These are phyloP conservation scores for Lamprotornis superbus DNA, from an alignment of 2,113 vertebrate genomes.

Conservation along the genomic window DNA sequence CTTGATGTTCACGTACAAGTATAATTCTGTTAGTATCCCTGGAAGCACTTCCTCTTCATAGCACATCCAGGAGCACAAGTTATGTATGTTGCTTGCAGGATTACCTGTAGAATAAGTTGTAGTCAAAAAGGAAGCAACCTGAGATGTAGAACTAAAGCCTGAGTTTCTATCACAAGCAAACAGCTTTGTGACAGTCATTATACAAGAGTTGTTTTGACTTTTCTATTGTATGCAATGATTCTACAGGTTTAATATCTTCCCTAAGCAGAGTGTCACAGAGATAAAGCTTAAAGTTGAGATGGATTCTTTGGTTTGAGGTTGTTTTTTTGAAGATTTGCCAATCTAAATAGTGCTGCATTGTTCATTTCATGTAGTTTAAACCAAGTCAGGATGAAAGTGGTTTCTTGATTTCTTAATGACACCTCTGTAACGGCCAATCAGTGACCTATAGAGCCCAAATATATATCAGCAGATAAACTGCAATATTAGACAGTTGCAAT, in stretches of 20 bases:
- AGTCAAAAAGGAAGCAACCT: neutral
- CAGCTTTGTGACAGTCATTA: neutral
- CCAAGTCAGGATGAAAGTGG: neutral
- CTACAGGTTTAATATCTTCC: neutral
- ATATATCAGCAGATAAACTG: neutral
- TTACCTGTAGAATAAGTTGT: neutral
- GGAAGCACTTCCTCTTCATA: neutral
- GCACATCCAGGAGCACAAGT: neutral
- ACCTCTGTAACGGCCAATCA: neutral
- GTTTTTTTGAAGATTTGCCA: neutral
- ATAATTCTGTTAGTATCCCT: neutral
- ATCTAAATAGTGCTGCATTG: neutral
- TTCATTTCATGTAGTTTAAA: neutral
- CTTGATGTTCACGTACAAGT: rapidly evolving
- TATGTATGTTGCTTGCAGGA: neutral
- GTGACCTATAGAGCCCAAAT: neutral
- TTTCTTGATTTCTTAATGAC: neutral
- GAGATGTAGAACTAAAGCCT: neutral
- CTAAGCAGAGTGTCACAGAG: neutral
- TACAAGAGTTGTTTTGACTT: neutral
- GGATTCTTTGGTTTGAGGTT: neutral
- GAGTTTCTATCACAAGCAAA: neutral
- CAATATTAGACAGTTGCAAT: neutral
- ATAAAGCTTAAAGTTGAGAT: neutral
- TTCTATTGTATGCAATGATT: neutral